Evolutionary conservation across 2,113 vertebrate genomes (phyloP), one percentile per base, ranked within the genome.

Genomic region (Polypterus bichir): DNA sequence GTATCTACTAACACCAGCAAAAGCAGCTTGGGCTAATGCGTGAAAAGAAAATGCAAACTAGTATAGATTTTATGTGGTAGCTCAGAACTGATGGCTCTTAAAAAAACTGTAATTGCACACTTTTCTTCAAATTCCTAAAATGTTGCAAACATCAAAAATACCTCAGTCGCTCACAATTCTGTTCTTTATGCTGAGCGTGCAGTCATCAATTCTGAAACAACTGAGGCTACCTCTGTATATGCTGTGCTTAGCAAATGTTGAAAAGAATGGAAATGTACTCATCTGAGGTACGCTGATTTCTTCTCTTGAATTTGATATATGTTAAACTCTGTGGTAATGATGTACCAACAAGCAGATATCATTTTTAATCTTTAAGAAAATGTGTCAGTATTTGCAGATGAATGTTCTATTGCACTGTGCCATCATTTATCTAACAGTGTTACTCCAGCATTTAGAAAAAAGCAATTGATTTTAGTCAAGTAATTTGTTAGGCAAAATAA

Each of bases 31-130:
- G 67, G 68, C 67, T 65, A 8, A 74, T 5, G 56, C 64, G 44
- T 27, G 48, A 57, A 46, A 45, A 7, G 7, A 27, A 11, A 52
- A 48, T n/a, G 4, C 66, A 72, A 58, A 58, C 65, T 62, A 49
- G 61, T 46, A 47, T 7, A 4, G 56, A 58, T 59, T 10, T 9
- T 9, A 53, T 55, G 61, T 44, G 54, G 61, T 64, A 45, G 68
- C 65, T 49, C 59, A 59, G 66, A 57, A 54, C 46, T 47, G 55
- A 59, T 49, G 49, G 27, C 65, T 53, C 54, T n/a, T 11, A 81
- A 79, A 69, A 78, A 86, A 85, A 86, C 84, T 82, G 83, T 82
- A 84, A 72, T 72, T 63, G 71, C 69, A 74, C 74, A 27, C 27
- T 27, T 71, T 67, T 70, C 68, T 71, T 27, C 27, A 27, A 27